Evolutionary conservation across 2,888 invertebrate genomes (phyloP).

Genomic region (Hydrotaea diabolus): DNA sequence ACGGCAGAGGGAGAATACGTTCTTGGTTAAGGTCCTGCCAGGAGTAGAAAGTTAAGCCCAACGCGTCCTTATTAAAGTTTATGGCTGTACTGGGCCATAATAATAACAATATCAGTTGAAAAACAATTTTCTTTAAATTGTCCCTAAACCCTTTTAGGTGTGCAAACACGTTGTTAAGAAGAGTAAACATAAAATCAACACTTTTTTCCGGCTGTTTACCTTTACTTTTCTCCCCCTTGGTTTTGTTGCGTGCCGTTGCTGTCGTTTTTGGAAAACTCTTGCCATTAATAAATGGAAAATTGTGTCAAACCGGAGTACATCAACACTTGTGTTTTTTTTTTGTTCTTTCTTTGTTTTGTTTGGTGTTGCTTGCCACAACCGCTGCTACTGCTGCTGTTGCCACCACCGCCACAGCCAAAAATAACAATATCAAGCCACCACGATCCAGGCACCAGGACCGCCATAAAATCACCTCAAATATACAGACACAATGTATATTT

Average conservation of each 20-base stretch:
- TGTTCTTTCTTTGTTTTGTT: not conserved
- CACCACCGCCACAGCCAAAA: not conserved
- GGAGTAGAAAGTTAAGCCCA: constrained; percentile 20
- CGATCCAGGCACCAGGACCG: not conserved
- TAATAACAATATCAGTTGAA: constrained; percentile 46
- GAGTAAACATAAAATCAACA: constrained; percentile 51
- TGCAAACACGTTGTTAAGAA: constrained; percentile 36
- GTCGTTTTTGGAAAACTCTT: constrained; percentile 20
- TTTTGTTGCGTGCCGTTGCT: constrained; percentile 5
- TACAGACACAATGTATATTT: constrained; percentile 33
- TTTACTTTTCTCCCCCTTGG: not conserved
- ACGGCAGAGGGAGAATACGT: too few relatives aligned
- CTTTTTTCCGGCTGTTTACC: constrained; percentile 21
- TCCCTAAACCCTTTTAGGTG: constrained; percentile 25
- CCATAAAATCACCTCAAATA: constrained; percentile 11
- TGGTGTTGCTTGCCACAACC: not conserved
- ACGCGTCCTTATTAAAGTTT: constrained; percentile 29
- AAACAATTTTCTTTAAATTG: constrained; percentile 53
- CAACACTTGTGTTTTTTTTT: constrained; percentile 35
- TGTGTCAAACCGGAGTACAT: constrained; percentile 44
- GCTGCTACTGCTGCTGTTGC: not conserved
- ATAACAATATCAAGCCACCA: not conserved
- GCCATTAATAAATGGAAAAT: constrained; percentile 38
- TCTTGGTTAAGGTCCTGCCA: too few relatives aligned
- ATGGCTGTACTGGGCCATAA: constrained; percentile 32